These are phyloP conservation scores for Stenurella melanura DNA, from an alignment of 2,888 invertebrate species.

Conservation along the genomic window DNA sequence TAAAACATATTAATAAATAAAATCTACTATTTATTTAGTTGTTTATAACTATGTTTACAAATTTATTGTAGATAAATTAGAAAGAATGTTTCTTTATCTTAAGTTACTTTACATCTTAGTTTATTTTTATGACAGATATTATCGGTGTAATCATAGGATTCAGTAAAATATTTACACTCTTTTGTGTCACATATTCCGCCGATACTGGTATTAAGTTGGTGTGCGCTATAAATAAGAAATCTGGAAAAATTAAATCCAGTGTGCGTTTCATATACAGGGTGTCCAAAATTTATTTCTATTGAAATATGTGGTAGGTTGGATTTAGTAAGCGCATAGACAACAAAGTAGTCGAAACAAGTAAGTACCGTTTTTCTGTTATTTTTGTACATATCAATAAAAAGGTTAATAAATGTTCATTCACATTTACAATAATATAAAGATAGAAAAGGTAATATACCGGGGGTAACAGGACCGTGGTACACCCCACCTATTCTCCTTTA, in stretches of 20 bases:
- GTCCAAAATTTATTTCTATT: background rate
- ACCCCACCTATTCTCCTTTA: no score
- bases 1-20: no score
- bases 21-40: background rate
- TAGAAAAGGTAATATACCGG: no score
- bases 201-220: conserved; percentile 12
- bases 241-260: conserved; percentile 9
- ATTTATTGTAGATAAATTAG: background rate
- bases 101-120: background rate
- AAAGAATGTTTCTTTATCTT: background rate
- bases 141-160: background rate
- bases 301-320: no score
- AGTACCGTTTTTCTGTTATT: no score
- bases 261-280: background rate
- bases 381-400: no score
- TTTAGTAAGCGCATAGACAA: no score
- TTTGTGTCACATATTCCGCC: conserved; percentile 2
- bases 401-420: no score
- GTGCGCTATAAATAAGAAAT: conserved; percentile 11
- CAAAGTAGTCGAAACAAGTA: no score
- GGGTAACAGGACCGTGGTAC: no score
- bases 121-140: conserved; percentile 12
- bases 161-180: background rate
- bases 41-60: background rate
- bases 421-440: no score